These are phyloP conservation scores for Belonocnema kinseyi DNA, from an alignment of 1,140 invertebrate genomes.

Conservation along the genomic window DNA sequence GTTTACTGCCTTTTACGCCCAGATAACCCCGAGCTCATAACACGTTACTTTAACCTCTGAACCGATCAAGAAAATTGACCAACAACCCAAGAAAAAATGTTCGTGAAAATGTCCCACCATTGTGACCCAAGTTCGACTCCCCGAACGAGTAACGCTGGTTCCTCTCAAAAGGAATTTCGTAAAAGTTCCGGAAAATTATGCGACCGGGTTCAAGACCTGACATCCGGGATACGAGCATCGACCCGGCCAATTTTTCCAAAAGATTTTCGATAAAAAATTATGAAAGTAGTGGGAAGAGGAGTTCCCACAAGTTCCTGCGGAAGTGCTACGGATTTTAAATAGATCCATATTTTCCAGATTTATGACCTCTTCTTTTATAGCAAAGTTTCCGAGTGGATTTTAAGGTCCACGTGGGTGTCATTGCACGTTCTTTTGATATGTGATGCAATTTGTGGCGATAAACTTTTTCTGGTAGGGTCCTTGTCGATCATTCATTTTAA, in stretches of 20 bases:
- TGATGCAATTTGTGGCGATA: not conserved
- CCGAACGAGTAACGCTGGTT: slow-evolving; percentile 1
- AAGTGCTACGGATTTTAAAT: not conserved
- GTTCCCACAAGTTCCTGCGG: not conserved
- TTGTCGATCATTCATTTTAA: slow-evolving; percentile 15
- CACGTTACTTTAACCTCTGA: not conserved
- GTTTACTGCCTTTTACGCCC: not conserved
- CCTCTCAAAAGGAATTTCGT: slow-evolving; percentile 11
- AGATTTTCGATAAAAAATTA: not conserved
- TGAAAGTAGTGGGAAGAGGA: not conserved
- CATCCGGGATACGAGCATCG: not conserved
- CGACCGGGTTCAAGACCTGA: not conserved
- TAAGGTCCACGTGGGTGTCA: not conserved
- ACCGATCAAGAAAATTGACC: not conserved
- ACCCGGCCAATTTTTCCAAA: not conserved
- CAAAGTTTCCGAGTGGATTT: not conserved
- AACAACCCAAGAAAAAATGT: not conserved
- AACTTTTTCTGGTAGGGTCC: not conserved
- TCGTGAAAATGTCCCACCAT: slow-evolving; percentile 19
- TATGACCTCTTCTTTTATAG: not conserved
- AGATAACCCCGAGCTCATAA: not conserved
- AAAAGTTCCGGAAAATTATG: not conserved
- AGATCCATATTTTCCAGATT: slow-evolving; percentile 12
- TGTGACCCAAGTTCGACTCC: slow-evolving; percentile 8
- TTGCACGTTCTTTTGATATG: not conserved